Evolutionary conservation across 1,140 invertebrate genomes (phyloP).

Genomic region (Andrena cerasifolii): DNA sequence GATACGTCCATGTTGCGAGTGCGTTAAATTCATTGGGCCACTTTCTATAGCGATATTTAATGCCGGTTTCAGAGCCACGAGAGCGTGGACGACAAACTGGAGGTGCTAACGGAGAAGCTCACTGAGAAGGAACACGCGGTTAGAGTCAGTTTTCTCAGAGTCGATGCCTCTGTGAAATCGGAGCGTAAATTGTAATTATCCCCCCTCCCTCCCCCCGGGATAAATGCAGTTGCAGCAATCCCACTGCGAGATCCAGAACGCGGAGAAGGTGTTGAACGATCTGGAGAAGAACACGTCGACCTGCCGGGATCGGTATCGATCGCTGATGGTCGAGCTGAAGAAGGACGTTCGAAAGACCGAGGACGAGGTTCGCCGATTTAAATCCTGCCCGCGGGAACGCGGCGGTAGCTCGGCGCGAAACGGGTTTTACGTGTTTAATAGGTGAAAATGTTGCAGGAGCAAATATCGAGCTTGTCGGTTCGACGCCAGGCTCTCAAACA

Average conservation of each 20-base stretch:
- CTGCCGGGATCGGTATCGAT: constrained; percentile 44
- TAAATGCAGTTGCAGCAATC: constrained; percentile 33
- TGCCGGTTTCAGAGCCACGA: constrained; percentile 12
- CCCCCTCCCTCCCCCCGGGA: no score
- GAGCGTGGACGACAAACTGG: constrained; percentile 23
- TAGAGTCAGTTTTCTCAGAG: not conserved
- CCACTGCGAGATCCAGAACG: constrained; percentile 44
- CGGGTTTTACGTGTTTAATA: not conserved
- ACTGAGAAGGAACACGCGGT: constrained; percentile 32
- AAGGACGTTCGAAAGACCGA: constrained; percentile 56
- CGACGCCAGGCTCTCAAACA: constrained; percentile 45
- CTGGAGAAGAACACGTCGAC: constrained; percentile 46
- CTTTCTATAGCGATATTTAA: not conserved
- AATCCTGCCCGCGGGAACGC: not conserved
- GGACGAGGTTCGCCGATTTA: constrained; percentile 48
- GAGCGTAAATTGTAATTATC: not conserved
- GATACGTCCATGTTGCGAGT: no score
- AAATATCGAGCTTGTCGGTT: constrained; percentile 44
- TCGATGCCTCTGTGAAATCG: not conserved
- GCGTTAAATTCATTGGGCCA: not conserved
- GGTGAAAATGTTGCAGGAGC: constrained; percentile 49
- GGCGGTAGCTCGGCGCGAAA: not conserved
- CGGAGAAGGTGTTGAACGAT: constrained; percentile 39
- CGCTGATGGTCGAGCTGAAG: constrained; percentile 58
- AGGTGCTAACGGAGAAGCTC: constrained; percentile 26